Percentiles rank a stretch among this genome's conserved stretches.
These are phyloP conservation scores for Pomatorhinus ruficollis DNA, from an alignment of 2,113 vertebrate genomes.

Conservation along the genomic window DNA sequence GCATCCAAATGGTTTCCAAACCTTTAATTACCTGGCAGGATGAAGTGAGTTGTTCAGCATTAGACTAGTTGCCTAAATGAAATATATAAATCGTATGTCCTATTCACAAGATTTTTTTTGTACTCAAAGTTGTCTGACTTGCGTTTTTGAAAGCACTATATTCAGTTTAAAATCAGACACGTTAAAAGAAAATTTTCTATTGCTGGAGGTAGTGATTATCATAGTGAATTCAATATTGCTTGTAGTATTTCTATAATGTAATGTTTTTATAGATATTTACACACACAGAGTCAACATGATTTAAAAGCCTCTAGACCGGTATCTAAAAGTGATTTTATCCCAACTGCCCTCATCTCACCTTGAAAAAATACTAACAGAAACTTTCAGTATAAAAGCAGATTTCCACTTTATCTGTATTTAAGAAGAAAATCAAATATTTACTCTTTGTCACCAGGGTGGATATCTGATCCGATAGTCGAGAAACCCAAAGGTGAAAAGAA, in stretches of 20 bases:
- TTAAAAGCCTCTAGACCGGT: neutral
- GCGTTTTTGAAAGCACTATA: neutral
- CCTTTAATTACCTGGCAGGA: neutral
- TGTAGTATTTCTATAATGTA: neutral
- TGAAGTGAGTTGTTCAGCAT: neutral
- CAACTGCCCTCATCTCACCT: neutral
- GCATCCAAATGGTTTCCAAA: neutral
- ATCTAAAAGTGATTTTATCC: neutral
- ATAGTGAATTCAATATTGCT: neutral
- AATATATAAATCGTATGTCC: neutral
- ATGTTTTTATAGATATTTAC: neutral
- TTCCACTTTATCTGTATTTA: neutral
- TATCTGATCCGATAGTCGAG: neutral
- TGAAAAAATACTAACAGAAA: neutral
- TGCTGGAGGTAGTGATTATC: neutral
- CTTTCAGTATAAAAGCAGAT: neutral
- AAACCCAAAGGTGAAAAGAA: neutral
- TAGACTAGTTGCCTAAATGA: neutral
- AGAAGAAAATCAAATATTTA: neutral
- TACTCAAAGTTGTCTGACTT: neutral
- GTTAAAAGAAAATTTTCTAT: neutral
- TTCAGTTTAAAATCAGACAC: neutral
- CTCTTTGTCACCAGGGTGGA: neutral
- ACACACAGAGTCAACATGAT: neutral
- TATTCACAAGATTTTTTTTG: neutral